Conservation (phyloP, 1,140 invertebrate species). For the Microplitis mediator region DNA sequence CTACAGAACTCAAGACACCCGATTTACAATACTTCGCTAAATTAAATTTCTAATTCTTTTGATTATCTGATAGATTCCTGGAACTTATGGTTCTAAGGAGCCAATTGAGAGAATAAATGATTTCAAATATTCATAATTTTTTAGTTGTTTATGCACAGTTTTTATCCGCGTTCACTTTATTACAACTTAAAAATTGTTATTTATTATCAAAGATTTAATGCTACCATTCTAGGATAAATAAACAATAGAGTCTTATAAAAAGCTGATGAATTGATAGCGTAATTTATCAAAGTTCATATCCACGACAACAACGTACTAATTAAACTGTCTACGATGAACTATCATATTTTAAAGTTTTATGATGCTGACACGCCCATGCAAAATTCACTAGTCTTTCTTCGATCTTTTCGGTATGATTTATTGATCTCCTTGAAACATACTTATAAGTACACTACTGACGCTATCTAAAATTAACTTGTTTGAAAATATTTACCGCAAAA, state of each 20-base stretch:
- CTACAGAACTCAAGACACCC: too few relatives aligned
- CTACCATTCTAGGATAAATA: neutral
- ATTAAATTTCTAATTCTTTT: too few relatives aligned
- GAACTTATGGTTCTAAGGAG: too few relatives aligned
- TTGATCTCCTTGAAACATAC: neutral
- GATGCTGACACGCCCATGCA: slow-evolving; percentile 35
- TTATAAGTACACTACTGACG: too few relatives aligned
- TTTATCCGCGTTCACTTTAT: neutral
- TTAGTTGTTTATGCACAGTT: too few relatives aligned
- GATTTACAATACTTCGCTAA: too few relatives aligned
- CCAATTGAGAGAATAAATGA: too few relatives aligned
- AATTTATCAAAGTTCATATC: slow-evolving; percentile 36
- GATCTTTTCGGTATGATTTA: slow-evolving; percentile 23
- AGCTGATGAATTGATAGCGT: slow-evolving; percentile 31
- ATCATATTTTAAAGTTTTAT: slow-evolving; percentile 38
- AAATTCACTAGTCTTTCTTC: slow-evolving; percentile 27
- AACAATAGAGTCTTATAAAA: neutral
- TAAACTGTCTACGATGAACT: slow-evolving; percentile 35
- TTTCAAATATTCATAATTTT: too few relatives aligned
- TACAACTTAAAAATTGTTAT: neutral
- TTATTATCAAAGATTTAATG: too few relatives aligned
- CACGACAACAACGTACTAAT: slow-evolving; percentile 31
- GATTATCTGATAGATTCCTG: too few relatives aligned
- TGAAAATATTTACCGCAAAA: too few relatives aligned
- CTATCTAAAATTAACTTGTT: too few relatives aligned